Conservation (phyloP, 2,888 invertebrate genomes). For the Chrysolina oricalcia region DNA sequence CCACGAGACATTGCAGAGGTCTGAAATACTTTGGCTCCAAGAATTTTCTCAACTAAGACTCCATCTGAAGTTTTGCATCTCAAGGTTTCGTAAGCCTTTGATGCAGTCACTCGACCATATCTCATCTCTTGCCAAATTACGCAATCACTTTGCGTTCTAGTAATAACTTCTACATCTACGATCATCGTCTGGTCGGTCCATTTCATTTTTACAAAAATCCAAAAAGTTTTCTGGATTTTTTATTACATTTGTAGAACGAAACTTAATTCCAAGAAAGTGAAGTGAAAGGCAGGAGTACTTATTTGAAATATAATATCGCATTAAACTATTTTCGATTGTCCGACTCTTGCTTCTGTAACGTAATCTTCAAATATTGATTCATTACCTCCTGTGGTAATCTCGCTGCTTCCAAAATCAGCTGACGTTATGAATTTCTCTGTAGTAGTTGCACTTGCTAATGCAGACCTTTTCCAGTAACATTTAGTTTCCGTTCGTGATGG, state of each 20-base stretch:
- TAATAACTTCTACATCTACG: neutral
- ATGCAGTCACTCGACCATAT: no score
- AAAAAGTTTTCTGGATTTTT: conserved; percentile 16
- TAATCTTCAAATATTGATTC: neutral
- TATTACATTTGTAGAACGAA: conserved; percentile 1
- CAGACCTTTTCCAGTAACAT: conserved; percentile 2
- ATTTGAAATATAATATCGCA: conserved; percentile 3
- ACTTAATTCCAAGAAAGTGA: neutral
- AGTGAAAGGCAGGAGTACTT: conserved; percentile 2
- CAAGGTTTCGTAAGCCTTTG: no score
- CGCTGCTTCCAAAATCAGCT: neutral
- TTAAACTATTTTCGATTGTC: neutral
- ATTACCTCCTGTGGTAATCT: neutral
- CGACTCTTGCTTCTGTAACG: neutral
- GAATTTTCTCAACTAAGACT: neutral
- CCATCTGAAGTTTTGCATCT: no score
- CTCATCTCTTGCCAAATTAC: no score
- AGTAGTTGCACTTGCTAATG: neutral
- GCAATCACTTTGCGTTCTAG: no score
- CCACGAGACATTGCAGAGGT: neutral
- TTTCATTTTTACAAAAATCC: conserved; percentile 15
- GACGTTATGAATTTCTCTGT: neutral
- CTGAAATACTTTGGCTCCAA: conserved; percentile 3
- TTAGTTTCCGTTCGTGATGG: neutral
- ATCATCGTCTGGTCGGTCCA: neutral